Base-by-base conservation (phyloP, 2,888 invertebrate genomes). In the Dicycla oo region DNA sequence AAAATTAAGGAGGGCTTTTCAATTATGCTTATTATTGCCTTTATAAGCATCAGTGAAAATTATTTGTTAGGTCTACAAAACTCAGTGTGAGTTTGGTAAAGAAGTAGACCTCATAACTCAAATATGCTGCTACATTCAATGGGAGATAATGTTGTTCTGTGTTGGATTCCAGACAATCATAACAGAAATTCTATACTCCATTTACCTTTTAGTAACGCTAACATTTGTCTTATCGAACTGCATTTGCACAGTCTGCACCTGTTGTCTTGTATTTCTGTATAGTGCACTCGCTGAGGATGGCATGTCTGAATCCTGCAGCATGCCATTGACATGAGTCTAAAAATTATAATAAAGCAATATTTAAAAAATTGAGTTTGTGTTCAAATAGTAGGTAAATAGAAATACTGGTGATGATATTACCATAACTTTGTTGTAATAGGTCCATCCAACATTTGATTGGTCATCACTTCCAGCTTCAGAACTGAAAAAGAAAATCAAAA, bases 381-480 rank as follows among this genome's bases (percentile, higher is more conserved):
- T 30, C 13, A 26, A 40, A 7, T 38, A 47, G 15, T 26, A 7
- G 1, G 2, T 6, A 34, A 18, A 2, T 30, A 26, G 20, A 18
- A 13, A 26, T 20, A 26, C 1, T 13, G 2, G 20, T 30, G 20
- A 6, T 63, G 34, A 47, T 57, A 90, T 93, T 92, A 97, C 97
- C 96, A 98, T 96, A 73, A 97, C 97, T 94, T 97, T 97, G 86
- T 97, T 97, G 86, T 97, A 97, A 89, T 97, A 97, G 6, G 97
- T 97, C 96, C 97, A 97, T 78, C 97, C 97, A 83, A 97, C 95
- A 90, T 97, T 97, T 40, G 96, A 96, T 60, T 96, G 95, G 86
- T 96, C 96, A 85, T 93, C 93, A 81, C 96, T 96, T 66, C 96
- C 96, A 69, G 94, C 92, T 69, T 97, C 97, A 61, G 96, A 96